Base-by-base conservation (phyloP, 2,888 invertebrate genomes). In the Agrotis puta region DNA sequence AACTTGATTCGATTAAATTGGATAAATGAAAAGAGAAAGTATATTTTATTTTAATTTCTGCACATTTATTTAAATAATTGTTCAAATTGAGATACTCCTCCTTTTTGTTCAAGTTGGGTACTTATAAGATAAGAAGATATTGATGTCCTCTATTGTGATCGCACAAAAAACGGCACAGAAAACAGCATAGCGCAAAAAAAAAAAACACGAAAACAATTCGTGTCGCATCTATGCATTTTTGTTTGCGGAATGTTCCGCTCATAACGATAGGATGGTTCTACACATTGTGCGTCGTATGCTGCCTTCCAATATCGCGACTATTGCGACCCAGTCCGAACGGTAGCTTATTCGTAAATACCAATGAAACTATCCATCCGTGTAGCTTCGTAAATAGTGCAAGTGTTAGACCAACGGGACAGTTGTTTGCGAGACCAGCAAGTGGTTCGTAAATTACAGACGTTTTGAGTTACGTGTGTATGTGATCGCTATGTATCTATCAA, bases 221-320 rank as follows among this genome's bases (percentile, higher is more conserved):
- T 39, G 43, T 63, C 56, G 43, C 62, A 13, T 27, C 20, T 39
- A 11, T 48, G 57, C 47, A 48, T 58, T 78, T 70, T 77, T 56
- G 39, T 74, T 78, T 75, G 62, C 13, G 11, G 51, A 75, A 63
- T 71, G 72, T 77, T 70, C 51, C 79, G 51, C 53, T 77, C 71
- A 70, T 70, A 74, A 70, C 77, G 56, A 70, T 74, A 53, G 51
- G 61, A 70, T 62, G 70, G 43, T 33, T 51, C 33, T 58, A 48
- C 77, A 76, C 47, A 53, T 70, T 13, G 45, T 57, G 57, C 57
- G 45, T 63, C 18, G 70, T 70, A 33, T 7, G 33, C 22, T 14
- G 53, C 78, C 43, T 63, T 75, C 51, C 78, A 74, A 74, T 74
- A 74, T 74, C 62, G 77, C 18, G 48, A 77, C 59, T 69, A 74